These are phyloP conservation scores for Dicentrarchus labrax DNA, from an alignment of 2,113 vertebrate genomes.

Conservation along the genomic window DNA sequence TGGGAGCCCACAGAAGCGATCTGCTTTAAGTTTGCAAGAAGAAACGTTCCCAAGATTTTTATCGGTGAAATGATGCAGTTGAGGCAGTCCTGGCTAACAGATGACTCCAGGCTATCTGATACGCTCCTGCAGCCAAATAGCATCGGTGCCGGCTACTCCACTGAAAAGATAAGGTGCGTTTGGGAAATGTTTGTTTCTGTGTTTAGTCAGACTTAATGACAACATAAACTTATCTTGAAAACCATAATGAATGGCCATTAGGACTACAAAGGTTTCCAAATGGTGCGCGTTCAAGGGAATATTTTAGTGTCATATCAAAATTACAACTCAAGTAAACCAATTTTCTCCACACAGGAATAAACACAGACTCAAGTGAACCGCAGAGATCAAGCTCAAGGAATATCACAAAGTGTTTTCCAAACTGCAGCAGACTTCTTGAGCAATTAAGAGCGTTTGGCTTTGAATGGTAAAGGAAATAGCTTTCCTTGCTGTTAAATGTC, in stretches of 20 bases:
- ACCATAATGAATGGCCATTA: constrained; percentile 85
- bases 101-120: constrained; percentile 70
- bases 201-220: constrained; percentile 78
- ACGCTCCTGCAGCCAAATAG: constrained; percentile 55
- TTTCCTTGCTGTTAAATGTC: constrained; percentile 92
- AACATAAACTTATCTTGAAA: constrained; percentile 84
- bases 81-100: constrained; percentile 68
- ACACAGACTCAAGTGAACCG: constrained; percentile 85
- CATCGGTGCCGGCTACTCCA: constrained; percentile 67
- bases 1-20: constrained; percentile 67
- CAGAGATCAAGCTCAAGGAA: constrained; percentile 84
- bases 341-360: constrained; percentile 88
- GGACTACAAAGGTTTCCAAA: constrained; percentile 81
- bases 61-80: constrained; percentile 80
- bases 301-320: constrained; percentile 86
- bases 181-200: constrained; percentile 85
- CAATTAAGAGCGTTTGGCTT: constrained; percentile 90
- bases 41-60: constrained; percentile 81
- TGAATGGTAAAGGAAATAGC: constrained; percentile 91
- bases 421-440: constrained; percentile 88
- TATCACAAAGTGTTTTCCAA: constrained; percentile 89
- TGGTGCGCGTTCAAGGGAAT: constrained; percentile 83
- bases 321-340: constrained; percentile 85
- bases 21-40: constrained; percentile 68
- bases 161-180: constrained; percentile 82